Base-by-base conservation (phyloP, 2,113 vertebrate genomes). In the Acanthisitta chloris region DNA sequence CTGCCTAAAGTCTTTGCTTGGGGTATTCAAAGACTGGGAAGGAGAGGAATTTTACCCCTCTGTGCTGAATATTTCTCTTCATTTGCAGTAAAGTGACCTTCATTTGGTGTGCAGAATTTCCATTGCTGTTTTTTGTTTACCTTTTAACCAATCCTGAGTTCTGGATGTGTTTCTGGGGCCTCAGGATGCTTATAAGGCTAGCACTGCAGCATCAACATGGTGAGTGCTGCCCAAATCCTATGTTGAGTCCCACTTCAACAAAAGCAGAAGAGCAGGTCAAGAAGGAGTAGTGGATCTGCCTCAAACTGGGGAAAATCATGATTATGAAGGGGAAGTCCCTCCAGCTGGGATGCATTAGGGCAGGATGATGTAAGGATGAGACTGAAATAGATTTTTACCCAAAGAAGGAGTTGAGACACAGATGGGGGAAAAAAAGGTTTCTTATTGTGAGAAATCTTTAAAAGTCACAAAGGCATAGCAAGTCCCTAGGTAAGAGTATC, bases 401-500 rank as follows among this genome's bases (percentile, higher is more conserved):
- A 97, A 96, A 97, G 93, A 96, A 96, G 96, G 93, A 94, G 70
- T 73, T 82, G 62, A 95, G 43, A 71, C 34, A 86, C 16, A 76
- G 58, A 82, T 82, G 36, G 10, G 5, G 2, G 7, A 8, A 28
- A 26, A 55, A 65, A 72, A 13, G 2, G 3, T 24, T 78, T 79
- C 42, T 90, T 77, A 61, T 77, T 88, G 34, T 88, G 59, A 88
- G 49, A 76, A 93, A 55, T 55, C 25, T 84, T 95, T 87, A 72
- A 72, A 94, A 93, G 54, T 67, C 73, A 61, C 29, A 86, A 42
- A 83, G 12, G 55, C 14, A 0, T 55, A 88, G 31, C 62, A 64
- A 90, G 40, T 5, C 33, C 38, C 52, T 58, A 91, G 84, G 95
- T 92, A 91, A 85, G 57, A 61, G 17, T 65, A 59, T 74, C 46